Evolutionary conservation across 2,113 vertebrate species (phyloP), one percentile per base, ranked within the genome.

Genomic region (Haemorhous mexicanus): DNA sequence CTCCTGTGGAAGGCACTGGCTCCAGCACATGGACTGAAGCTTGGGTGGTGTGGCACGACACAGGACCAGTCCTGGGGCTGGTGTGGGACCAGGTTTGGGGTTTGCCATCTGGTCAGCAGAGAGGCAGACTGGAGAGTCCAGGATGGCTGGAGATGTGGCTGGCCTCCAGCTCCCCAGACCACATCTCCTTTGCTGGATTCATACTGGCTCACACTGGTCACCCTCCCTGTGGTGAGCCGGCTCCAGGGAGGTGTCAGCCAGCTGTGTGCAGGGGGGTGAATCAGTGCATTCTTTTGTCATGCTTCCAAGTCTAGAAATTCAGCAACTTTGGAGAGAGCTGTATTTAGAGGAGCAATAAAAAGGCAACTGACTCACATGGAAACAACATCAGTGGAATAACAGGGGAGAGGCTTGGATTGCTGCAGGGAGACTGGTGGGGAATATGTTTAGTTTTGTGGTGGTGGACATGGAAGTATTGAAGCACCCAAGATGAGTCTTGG

Each of bases 271-370:
- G 82, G 47, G 3, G 79, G 82, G 46, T 70, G 90, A 93, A 90
- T 90, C 92, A 80, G 72, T 68, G 64, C 61, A 61, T 90, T 87
- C 90, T 89, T 81, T 11, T 96, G 94, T 89, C 92, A 24, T 22
- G 4, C 2, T 79, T 92, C 88, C 92, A 94, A 89, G 64, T 75
- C 83, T 82, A 92, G 76, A 87, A 82, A 87, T 81, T n/a, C 83
- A 84, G 13, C 68, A 61, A 18, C 80, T 96, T 68, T 61, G 52
- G 47, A 63, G 56, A 94, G 93, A 90, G 61, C 30, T 84, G 78
- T 84, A 64, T 87, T 95, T 95, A 70, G 77, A 96, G 72, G 67
- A 81, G 83, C 74, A 88, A 86, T 94, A 95, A 95, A 96, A 92
- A 92, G n/a, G 73, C 87, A 43, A 86, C 72, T 93, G 91, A 88